These are phyloP conservation scores for Choreutis nemorana DNA, from an alignment of 2,888 invertebrate genomes.

Conservation along the genomic window DNA sequence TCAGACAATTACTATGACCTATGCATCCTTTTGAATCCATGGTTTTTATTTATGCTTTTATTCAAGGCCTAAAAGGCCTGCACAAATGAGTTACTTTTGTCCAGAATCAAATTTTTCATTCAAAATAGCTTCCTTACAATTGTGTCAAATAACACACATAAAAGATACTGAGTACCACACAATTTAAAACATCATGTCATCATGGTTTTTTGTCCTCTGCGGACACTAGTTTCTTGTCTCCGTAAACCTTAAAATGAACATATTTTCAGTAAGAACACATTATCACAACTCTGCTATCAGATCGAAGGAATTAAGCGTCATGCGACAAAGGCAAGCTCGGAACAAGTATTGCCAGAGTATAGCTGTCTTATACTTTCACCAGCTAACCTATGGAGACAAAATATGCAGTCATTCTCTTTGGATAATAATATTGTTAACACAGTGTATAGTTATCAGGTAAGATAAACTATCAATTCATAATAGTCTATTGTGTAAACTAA, in stretches of 20 bases:
- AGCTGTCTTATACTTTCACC: slow-evolving; percentile 92
- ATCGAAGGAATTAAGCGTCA: slow-evolving; percentile 79
- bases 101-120: too few species aligned
- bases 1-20: too few species aligned
- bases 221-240: too few species aligned
- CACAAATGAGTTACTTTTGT: slow-evolving; percentile 1
- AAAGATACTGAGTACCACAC: too few species aligned
- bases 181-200: too few species aligned
- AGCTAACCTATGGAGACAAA: slow-evolving; percentile 92
- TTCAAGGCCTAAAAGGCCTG: neutral
- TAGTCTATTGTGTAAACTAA: too few species aligned
- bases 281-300: slow-evolving; percentile 85
- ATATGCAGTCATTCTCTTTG: slow-evolving; percentile 77
- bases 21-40: too few species aligned
- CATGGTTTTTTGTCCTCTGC: too few species aligned
- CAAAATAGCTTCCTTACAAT: too few species aligned
- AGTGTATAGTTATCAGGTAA: slow-evolving; percentile 84
- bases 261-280: slow-evolving; percentile 70
- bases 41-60: slow-evolving; percentile 17
- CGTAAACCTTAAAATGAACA: too few species aligned
- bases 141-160: too few species aligned
- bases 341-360: slow-evolving; percentile 85
- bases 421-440: slow-evolving; percentile 84
- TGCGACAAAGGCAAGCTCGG: slow-evolving; percentile 62
- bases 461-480: slow-evolving; percentile 1